Evolutionary conservation across 2,113 vertebrate species (phyloP), one percentile per base, ranked within the genome.

Genomic region (Amblyopsis rosae): DNA sequence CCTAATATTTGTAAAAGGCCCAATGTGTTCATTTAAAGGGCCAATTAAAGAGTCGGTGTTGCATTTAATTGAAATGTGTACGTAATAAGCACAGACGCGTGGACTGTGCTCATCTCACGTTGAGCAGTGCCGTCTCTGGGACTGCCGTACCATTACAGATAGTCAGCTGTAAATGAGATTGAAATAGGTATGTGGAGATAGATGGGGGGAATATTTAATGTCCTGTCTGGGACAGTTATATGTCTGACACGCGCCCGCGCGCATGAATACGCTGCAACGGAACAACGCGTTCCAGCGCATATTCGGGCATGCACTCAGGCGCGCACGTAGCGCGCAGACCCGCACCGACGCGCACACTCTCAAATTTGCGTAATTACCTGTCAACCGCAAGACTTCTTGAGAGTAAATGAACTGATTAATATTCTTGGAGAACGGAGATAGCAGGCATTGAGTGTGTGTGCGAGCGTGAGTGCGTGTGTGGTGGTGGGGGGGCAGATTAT

Each of bases 371-470:
- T 89, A 90, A 91, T 90, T 83, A 85, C 85, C 86, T 92, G 90
- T 89, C 90, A 88, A 76, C 75, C 65, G 72, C 59, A 62, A 79
- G 72, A 84, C 81, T 87, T 81, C 73, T 85, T 86, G 72, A 54
- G 64, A 80, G 85, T 82, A 87, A 86, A 88, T 86, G 56, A 86
- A 79, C 62, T 86, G 81, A 90, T 90, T 89, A 83, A 87, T 88
- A 88, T 87, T 87, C 54, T 62, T 13, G 59, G 35, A 63, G 60
- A 70, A 47, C 76, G 65, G 0, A 55, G 4, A 32, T 62, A 13
- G 19, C 64, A 51, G 12, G 48, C 53, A 41, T 6, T 41, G 35
- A 6, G 35, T 41, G 35, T 41, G 35, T 41, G 35, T 41, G 35
- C 7, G 35, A 6, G 35, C 7, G 35, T 41, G 35, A 6, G 35